Base-by-base conservation (phyloP, 2,888 invertebrate genomes). In the Entomobrya proxima region DNA sequence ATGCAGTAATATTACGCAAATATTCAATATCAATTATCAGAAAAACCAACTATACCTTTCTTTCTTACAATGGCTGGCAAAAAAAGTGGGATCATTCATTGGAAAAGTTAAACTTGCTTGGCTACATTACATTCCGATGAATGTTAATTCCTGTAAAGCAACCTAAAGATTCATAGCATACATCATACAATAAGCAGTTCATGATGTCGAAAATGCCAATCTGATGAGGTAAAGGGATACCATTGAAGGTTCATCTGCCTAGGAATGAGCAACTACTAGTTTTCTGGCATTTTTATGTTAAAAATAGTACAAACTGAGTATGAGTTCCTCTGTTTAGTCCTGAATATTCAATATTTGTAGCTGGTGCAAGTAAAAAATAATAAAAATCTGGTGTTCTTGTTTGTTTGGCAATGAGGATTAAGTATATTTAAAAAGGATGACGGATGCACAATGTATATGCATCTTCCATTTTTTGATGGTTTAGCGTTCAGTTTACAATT, bases 71-170 rank as follows among this genome's bases (percentile, higher is more conserved):
- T n/a, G n/a, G n/a, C n/a, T n/a, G n/a, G n/a, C n/a, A 61, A 61
- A 61, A 58, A 61, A 61, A 67, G 61, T 83, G 76, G 76, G 44
- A 44, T 80, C 80, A 80, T 80, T 80, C 78, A 77, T 84, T 84
- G 77, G 50, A 72, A 72, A 79, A 72, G 76, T 35, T 32, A 15
- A 79, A 85, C 69, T 84, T 84, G 77, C 72, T 77, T 69, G 78
- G 84, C 78, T 72, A 78, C 84, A 69, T 52, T 69, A 80, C 67
- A 35, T 75, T 52, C 52, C 52, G n/a, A n/a, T n/a, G n/a, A n/a
- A n/a, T n/a, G n/a, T 75, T 52, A 13, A 18, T 1, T 32, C 30
- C 55, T 55, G 13, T 44, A 30, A 47, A 50, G 1, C 30, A 55
- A 55, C 13, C 7, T 24, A 24, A 27, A 55, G 18, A 35, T 15